A percentile compares a stretch with the other conserved stretches of the same genome.
Evolutionary conservation across 30 jellyfish, hydroid and myxozoan genomes (phyloP).

Genomic region (Hydractinia echinata): DNA sequence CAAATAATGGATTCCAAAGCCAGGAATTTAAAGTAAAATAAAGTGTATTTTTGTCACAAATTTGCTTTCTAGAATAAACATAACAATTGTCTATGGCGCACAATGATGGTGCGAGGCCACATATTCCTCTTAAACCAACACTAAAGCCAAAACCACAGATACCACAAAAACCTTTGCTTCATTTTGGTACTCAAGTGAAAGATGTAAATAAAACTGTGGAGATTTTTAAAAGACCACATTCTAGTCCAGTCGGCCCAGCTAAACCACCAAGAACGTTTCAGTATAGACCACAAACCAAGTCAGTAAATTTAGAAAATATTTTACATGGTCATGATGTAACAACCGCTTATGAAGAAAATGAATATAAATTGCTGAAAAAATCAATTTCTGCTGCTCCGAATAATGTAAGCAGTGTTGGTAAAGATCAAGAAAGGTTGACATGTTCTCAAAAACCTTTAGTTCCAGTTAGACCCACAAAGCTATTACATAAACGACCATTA

Average conservation of each 20-base stretch:
- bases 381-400: too few relatives aligned
- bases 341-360: too few relatives aligned
- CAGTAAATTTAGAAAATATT: not conserved
- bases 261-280: slow-evolving; percentile 4
- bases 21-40: too few relatives aligned
- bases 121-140: too few relatives aligned
- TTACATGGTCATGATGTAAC: not conserved
- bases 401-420: not conserved
- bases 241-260: slow-evolving; percentile 13
- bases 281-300: not conserved
- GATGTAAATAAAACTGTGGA: not conserved
- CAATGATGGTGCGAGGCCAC: too few relatives aligned
- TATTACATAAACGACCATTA: not conserved
- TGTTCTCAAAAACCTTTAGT: not conserved
- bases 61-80: too few relatives aligned
- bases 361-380: too few relatives aligned
- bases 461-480: slow-evolving; percentile 11
- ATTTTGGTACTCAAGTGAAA: not conserved
- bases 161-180: too few relatives aligned
- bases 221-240: not conserved
- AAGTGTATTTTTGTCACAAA: too few relatives aligned
- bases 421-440: not conserved
- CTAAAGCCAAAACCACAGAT: too few relatives aligned
- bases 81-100: too few relatives aligned
- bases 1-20: too few relatives aligned